These are phyloP conservation scores for Trichogramma pretiosum DNA, from an alignment of 1,140 invertebrate species.

Conservation along the genomic window DNA sequence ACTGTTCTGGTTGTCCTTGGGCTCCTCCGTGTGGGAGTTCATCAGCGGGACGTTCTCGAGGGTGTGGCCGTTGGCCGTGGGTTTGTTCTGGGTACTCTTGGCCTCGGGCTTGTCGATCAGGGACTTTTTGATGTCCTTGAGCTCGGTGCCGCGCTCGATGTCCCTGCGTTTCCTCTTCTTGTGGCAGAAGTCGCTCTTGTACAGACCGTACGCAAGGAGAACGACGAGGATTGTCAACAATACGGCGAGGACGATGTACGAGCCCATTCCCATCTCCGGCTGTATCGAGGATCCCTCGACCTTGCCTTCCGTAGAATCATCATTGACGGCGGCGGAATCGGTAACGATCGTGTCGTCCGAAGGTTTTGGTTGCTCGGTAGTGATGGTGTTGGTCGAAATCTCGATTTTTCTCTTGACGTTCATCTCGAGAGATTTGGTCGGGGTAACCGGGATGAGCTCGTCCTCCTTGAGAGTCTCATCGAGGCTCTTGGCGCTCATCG, in stretches of 20 bases:
- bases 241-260: constrained; percentile 34
- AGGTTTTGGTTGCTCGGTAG: background rate
- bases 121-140: constrained; percentile 39
- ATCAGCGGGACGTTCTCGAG: constrained; percentile 36
- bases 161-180: constrained; percentile 33
- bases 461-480: constrained; percentile 32
- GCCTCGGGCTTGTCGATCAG: constrained; percentile 30
- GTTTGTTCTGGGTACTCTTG: constrained; percentile 28
- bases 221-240: constrained; percentile 31
- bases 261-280: constrained; percentile 39
- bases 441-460: constrained; percentile 29
- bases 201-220: constrained; percentile 38
- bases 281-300: no score
- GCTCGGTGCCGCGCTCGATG: constrained; percentile 37
- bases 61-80: constrained; percentile 31
- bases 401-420: background rate
- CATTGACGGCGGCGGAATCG: no score
- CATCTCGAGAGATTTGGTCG: no score
- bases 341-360: no score
- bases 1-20: constrained; percentile 15
- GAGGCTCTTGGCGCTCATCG: constrained; percentile 18
- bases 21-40: constrained; percentile 19
- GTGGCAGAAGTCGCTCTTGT: constrained; percentile 38
- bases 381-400: no score
- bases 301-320: no score